Evolutionary conservation across 2,888 invertebrate genomes (phyloP), one percentile per base, ranked within the genome.

Genomic region (Pinctada fucata): DNA sequence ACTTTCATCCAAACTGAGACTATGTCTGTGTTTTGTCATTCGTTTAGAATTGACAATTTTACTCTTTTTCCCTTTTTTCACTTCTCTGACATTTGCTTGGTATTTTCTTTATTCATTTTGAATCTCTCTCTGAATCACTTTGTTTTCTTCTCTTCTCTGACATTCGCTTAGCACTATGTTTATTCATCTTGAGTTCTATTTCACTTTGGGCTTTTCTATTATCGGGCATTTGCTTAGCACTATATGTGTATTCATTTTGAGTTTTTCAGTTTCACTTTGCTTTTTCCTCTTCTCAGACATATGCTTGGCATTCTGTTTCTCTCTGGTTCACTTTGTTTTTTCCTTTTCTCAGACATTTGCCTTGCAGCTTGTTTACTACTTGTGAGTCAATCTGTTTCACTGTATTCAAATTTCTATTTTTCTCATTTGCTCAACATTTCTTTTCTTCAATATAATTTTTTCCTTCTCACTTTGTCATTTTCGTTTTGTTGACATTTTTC

Each of bases 251-350:
- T 3, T n/a, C 16, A 16, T 63, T 63, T 63, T 3, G 16, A n/a
- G 16, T 16, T n/a, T 16, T 5, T 68, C 48, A 10, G 47, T 5
- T 13, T 2, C 68, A 49, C 49, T 68, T 68, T 68, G 45, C n/a
- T 48, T 68, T 68, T 48, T 50, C 68, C 68, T 68, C 48, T 31
- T 68, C 68, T 49, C 68, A 49, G 49, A 48, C 68, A 68, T 68
- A 49, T 48, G 51, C 6, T 1, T n/a, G 16, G 31, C 71, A 71
- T 50, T 51, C 31, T 71, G 50, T 50, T 13, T 31, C 13, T 4
- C 49, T 31, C 52, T 52, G 45, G 4, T 71, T 4, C 2, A 16
- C 31, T 71, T 50, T 52, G 50, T 31, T 52, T 52, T 50, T 50
- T 52, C 31, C 10, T 3, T n/a, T 71, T 71, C 51, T 51, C 52